phyloP scores from a whole-genome alignment of 1,140 invertebrate genomes.

The Wiebesia pumilae region DNA sequence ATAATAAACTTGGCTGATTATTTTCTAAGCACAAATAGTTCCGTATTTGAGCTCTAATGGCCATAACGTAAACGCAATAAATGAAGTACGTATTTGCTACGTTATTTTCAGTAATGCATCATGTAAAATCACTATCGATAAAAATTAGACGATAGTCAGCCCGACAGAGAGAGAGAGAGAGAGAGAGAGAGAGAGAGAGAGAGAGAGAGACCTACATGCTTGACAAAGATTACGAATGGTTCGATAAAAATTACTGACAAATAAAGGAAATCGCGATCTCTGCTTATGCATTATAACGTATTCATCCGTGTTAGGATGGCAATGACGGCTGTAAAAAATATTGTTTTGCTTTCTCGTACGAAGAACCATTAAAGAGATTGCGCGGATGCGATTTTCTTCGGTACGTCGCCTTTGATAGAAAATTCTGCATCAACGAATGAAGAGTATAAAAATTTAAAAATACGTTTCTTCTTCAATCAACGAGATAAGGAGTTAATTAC shows the following conservation, averaged over 20 bases:
- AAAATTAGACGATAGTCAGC: too few relatives aligned
- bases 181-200: too few relatives aligned
- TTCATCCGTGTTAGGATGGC: not conserved
- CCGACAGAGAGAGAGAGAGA: too few relatives aligned
- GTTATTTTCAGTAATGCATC: not conserved
- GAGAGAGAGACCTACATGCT: not conserved
- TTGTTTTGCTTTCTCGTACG: not conserved
- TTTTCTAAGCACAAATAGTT: not conserved
- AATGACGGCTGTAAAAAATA: not conserved
- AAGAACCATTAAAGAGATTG: not conserved
- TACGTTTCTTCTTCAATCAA: not conserved
- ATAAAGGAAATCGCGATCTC: conserved; percentile 4
- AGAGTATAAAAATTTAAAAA: not conserved
- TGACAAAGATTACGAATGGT: not conserved
- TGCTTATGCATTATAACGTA: not conserved
- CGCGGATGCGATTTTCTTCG: not conserved
- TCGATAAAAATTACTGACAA: not conserved
- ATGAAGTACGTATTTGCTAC: not conserved
- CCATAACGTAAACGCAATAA: not conserved
- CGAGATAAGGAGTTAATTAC: too few relatives aligned
- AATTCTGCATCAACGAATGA: not conserved
- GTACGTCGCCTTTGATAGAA: not conserved
- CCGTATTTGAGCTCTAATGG: not conserved
- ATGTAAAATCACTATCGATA: not conserved
- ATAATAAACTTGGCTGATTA: not conserved